phyloP scores from a whole-genome alignment of 2,113 vertebrate genomes.

The Sander lucioperca region DNA sequence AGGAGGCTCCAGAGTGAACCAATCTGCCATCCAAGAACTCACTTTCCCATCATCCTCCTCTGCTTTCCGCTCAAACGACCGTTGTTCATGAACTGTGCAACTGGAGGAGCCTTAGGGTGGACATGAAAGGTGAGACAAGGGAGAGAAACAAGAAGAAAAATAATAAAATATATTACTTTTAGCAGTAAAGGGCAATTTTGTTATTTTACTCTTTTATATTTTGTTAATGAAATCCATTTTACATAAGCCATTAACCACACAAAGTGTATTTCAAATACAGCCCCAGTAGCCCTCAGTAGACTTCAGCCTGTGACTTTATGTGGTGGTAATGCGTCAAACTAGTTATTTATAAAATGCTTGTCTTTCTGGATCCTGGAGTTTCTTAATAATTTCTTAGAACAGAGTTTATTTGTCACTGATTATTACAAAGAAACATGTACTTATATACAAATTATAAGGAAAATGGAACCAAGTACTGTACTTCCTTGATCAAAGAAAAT shows the following conservation, averaged over 20 bases:
- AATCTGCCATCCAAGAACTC: conserved; percentile 62
- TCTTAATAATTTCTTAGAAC: not conserved
- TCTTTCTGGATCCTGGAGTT: not conserved
- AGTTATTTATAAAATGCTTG: not conserved
- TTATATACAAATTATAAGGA: no score
- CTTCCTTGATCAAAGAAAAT: not conserved
- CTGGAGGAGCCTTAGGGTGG: conserved; percentile 83
- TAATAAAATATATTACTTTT: not conserved
- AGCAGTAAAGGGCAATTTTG: not conserved
- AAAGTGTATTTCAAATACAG: not conserved
- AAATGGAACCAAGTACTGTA: not conserved
- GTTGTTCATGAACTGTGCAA: conserved; percentile 84
- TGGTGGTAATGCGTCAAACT: not conserved
- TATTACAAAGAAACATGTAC: not conserved
- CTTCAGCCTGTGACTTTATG: no score
- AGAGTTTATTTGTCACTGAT: not conserved
- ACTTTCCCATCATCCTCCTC: conserved; percentile 92
- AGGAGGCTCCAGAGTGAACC: conserved; percentile 3
- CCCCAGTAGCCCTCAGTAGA: no score
- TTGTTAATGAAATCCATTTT: not conserved
- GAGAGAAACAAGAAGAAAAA: conserved; percentile 5
- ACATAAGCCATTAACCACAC: not conserved
- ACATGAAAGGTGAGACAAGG: conserved; percentile 6
- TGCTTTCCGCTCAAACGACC: conserved; percentile 89
- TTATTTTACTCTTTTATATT: not conserved